Evolutionary conservation across 2,888 invertebrate species (phyloP).

Genomic region (Caenorhabditis sinica): DNA sequence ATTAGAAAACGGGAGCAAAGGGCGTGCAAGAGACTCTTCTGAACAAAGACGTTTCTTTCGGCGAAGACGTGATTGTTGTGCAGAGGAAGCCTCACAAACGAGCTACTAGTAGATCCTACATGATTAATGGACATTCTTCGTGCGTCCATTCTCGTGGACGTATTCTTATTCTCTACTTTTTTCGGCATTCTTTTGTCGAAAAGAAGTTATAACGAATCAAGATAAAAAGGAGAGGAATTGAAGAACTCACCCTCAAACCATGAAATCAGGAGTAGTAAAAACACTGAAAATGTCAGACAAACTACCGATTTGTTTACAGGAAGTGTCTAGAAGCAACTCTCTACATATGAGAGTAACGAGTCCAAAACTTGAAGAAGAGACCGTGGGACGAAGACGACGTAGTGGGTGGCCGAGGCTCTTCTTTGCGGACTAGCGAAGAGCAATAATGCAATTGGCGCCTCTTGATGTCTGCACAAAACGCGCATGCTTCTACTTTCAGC

Average conservation of each 20-base stretch:
- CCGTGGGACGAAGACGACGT: conserved; percentile 37
- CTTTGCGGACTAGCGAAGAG: conserved; percentile 39
- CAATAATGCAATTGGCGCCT: conserved; percentile 62
- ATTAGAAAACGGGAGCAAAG: conserved; percentile 44
- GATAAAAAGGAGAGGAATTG: neutral
- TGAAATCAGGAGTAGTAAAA: neutral
- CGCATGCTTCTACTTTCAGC: conserved; percentile 50
- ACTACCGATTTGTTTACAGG: conserved; percentile 32
- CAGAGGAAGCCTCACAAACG: conserved; percentile 14
- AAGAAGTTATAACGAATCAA: neutral
- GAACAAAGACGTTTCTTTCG: conserved; percentile 47
- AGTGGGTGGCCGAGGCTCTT: conserved; percentile 43
- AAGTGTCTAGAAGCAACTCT: conserved; percentile 18
- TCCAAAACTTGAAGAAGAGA: conserved; percentile 17
- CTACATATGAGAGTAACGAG: conserved; percentile 31
- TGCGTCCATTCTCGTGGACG: conserved; percentile 3
- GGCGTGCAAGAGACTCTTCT: conserved; percentile 15
- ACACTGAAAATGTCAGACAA: neutral
- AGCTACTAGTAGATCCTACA: conserved; percentile 53
- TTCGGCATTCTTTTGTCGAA: neutral
- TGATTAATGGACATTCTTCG: conserved; percentile 52
- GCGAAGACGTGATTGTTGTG: conserved; percentile 42
- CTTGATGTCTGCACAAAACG: conserved; percentile 40
- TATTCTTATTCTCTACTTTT: conserved; percentile 9
- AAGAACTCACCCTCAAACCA: neutral